These are phyloP conservation scores for Schizothorax lantsangensis DNA, from an alignment of 2,797 vertebrate genomes.

Conservation along the genomic window DNA sequence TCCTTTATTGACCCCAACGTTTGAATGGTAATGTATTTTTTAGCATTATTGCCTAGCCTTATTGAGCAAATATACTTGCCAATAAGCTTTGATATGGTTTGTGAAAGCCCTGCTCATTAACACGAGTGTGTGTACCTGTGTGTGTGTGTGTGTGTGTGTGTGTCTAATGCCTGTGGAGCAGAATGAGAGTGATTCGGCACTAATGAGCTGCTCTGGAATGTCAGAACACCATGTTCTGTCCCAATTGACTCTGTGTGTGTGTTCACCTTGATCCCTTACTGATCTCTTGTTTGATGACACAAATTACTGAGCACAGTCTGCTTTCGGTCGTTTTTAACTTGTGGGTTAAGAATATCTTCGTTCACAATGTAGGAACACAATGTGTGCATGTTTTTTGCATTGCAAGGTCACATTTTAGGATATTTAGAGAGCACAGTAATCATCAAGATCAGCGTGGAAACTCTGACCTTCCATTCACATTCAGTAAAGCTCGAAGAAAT, in stretches of 20 bases:
- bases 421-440: constrained; percentile 3
- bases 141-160: constrained; percentile 1
- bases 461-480: constrained; percentile 18
- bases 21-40: background rate
- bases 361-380: constrained; percentile 1
- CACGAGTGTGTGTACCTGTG: background rate
- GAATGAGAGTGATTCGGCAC: constrained; percentile 23
- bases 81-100: constrained; percentile 15
- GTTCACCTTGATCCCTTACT: constrained; percentile 34
- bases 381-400: constrained; percentile 1
- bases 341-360: background rate
- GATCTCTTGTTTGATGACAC: constrained; percentile 46
- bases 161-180: background rate
- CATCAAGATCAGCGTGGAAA: background rate
- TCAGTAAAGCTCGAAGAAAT: constrained; percentile 2
- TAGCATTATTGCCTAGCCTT: background rate
- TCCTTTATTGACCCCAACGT: background rate
- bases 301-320: constrained; percentile 34
- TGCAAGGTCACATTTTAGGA: background rate
- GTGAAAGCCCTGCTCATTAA: constrained; percentile 10
- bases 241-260: constrained; percentile 1
- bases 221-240: constrained; percentile 31
- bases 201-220: constrained; percentile 40
- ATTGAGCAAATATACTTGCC: constrained; percentile 1
- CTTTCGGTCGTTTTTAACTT: background rate